These are phyloP conservation scores for Diuraphis noxia DNA, from an alignment of 1,140 invertebrate species.

Conservation along the genomic window DNA sequence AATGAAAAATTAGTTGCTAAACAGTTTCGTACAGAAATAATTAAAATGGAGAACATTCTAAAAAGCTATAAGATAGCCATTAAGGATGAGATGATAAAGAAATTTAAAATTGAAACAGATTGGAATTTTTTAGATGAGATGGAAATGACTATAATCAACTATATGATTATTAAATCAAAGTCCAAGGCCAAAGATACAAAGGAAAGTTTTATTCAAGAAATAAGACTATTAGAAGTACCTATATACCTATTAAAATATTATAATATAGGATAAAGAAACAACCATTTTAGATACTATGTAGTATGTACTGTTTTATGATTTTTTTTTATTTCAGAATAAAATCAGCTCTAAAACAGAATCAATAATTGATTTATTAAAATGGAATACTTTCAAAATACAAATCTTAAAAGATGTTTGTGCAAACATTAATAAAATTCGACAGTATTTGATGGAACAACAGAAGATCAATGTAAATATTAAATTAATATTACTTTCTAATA, in stretches of 20 bases:
- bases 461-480: not conserved
- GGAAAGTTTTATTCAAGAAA: not conserved
- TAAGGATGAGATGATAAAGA: conserved; percentile 28
- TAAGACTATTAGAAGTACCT: not conserved
- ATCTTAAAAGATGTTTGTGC: not conserved
- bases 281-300: not conserved
- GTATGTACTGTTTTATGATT: not conserved
- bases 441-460: not conserved
- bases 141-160: conserved; percentile 36
- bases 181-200: not conserved
- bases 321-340: conserved; percentile 18
- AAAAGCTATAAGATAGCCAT: conserved; percentile 7
- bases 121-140: conserved; percentile 31
- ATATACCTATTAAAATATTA: not conserved
- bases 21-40: conserved; percentile 5
- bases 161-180: conserved; percentile 25
- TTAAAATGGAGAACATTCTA: not conserved
- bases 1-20: not conserved
- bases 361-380: not conserved
- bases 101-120: conserved; percentile 26
- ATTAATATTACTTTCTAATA: not conserved
- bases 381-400: conserved; percentile 14
- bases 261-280: not conserved
- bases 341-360: not conserved
- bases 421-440: not conserved